phyloP scores from a whole-genome alignment of 2,888 invertebrate genomes.

The Boloria selene region DNA sequence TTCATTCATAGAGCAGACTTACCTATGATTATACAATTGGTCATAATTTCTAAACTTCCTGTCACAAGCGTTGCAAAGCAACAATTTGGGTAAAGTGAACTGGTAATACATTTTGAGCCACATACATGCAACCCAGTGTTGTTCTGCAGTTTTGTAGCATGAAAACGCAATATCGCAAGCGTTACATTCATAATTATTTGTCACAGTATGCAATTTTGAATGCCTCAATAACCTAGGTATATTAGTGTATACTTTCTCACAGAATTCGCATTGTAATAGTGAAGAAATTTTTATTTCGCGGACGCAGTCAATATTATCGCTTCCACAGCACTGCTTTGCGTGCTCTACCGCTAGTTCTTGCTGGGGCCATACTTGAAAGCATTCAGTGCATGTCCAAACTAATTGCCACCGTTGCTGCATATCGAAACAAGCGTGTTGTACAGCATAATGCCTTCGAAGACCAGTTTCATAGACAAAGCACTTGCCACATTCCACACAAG shows the following conservation, averaged over 20 bases:
- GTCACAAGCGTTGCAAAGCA: slow-evolving; percentile 75
- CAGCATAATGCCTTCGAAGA: slow-evolving; percentile 65
- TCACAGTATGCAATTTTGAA: slow-evolving; percentile 81
- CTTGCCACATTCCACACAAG: slow-evolving; percentile 73
- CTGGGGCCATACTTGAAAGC: slow-evolving; percentile 76
- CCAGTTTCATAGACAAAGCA: slow-evolving; percentile 76
- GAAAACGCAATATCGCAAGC: slow-evolving; percentile 68
- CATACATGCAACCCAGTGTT: slow-evolving; percentile 70
- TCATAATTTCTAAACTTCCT: slow-evolving; percentile 76
- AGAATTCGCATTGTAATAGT: slow-evolving; percentile 73
- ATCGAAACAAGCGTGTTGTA: slow-evolving; percentile 62
- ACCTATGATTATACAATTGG: slow-evolving; percentile 77
- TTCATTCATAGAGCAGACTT: slow-evolving; percentile 25
- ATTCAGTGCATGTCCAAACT: slow-evolving; percentile 76
- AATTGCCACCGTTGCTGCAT: slow-evolving; percentile 70
- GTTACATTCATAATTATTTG: slow-evolving; percentile 85
- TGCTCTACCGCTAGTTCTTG: slow-evolving; percentile 67
- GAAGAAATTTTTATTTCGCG: slow-evolving; percentile 74
- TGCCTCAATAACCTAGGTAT: slow-evolving; percentile 71
- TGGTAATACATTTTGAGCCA: slow-evolving; percentile 67
- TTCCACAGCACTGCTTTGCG: slow-evolving; percentile 60
- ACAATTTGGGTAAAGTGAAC: slow-evolving; percentile 69
- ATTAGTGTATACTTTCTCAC: slow-evolving; percentile 73
- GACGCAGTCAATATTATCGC: slow-evolving; percentile 55
- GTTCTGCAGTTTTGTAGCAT: slow-evolving; percentile 67